These are phyloP conservation scores for Suricata suricatta DNA, from an alignment of 2,113 vertebrate genomes.

Conservation along the genomic window DNA sequence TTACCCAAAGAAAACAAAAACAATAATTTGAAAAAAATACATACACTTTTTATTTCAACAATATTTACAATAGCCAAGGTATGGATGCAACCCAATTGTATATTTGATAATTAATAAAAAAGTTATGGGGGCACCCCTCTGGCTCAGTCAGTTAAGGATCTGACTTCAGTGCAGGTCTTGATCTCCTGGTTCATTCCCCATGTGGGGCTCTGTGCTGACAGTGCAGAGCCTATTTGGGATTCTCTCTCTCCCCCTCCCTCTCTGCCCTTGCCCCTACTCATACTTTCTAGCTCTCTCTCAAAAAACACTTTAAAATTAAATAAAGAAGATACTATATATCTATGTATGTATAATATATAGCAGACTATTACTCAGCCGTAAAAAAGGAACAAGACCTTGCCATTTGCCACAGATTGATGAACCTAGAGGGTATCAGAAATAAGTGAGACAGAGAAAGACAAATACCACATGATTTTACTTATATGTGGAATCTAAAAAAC, in stretches of 20 bases:
- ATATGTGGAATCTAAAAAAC: not conserved
- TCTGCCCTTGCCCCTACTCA: not conserved
- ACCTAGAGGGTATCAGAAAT: not conserved
- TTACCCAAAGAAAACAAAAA: not conserved
- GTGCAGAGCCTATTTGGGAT: not conserved
- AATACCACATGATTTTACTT: not conserved
- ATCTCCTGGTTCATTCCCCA: not conserved
- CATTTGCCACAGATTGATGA: not conserved
- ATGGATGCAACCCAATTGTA: no score
- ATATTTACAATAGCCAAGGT: no score
- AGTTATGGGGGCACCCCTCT: not conserved
- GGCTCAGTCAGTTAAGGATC: not conserved
- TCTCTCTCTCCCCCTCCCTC: not conserved
- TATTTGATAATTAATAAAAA: no score
- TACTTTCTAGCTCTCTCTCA: not conserved
- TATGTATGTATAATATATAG: no score
- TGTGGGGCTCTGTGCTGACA: not conserved
- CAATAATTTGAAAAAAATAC: not conserved
- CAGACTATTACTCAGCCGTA: not conserved
- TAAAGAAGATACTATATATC: no score
- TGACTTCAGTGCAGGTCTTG: not conserved
- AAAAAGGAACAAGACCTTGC: not conserved
- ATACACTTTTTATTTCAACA: no score
- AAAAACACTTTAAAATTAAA: not conserved
- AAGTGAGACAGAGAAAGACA: not conserved